These are phyloP conservation scores for Hartigia nigra DNA, from an alignment of 2,888 invertebrate genomes.

Conservation along the genomic window DNA sequence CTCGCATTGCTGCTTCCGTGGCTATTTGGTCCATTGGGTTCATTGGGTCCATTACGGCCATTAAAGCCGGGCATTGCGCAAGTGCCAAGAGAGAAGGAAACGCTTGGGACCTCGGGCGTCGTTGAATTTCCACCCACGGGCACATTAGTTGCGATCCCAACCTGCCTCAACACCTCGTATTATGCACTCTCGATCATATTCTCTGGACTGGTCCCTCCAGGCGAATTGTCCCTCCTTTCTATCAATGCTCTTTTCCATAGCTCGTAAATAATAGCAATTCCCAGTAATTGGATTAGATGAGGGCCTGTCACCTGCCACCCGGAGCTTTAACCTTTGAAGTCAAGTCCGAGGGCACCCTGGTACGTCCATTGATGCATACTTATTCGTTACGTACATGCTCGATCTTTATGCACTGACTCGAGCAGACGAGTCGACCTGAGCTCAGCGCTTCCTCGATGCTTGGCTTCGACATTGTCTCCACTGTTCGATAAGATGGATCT, in stretches of 20 bases:
- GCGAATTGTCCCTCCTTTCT: constrained; percentile 12
- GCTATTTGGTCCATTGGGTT: not conserved
- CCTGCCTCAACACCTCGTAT: constrained; percentile 60
- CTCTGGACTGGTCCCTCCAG: constrained; percentile 14
- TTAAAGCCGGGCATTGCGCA: not conserved
- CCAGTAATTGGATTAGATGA: constrained; percentile 63
- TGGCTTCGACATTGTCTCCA: not conserved
- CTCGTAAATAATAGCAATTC: constrained; percentile 57
- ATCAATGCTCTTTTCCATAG: constrained; percentile 42
- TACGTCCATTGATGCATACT: not conserved
- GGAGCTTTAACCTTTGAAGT: not conserved
- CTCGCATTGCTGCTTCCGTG: not conserved
- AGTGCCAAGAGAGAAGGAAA: not conserved
- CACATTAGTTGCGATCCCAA: constrained; percentile 53
- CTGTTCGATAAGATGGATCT: constrained; percentile 46
- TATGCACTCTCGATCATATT: constrained; percentile 59
- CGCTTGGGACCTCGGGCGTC: constrained; percentile 20
- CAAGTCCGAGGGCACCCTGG: not conserved
- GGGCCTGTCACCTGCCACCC: constrained; percentile 46
- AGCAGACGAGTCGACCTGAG: not conserved
- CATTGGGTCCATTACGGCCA: not conserved
- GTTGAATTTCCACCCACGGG: constrained; percentile 59
- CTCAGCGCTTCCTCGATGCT: not conserved
- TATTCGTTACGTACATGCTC: not conserved
- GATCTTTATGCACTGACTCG: not conserved